Conservation (phyloP, 2,113 vertebrate genomes). For the Oryzias woworae region DNA sequence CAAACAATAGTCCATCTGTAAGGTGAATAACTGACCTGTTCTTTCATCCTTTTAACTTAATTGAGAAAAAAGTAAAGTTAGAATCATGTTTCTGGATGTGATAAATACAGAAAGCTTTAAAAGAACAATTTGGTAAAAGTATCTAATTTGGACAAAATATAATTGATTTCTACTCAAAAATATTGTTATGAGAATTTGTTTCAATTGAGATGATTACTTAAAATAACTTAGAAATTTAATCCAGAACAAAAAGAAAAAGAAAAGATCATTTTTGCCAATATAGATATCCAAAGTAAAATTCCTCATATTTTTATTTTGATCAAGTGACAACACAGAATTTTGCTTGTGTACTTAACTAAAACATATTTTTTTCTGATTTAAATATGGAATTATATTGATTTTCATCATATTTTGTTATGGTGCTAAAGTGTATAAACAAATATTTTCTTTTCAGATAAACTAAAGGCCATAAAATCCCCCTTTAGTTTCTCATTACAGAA, state of each 20-base stretch:
- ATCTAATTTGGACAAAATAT: not conserved
- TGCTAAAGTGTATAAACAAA: conserved; percentile 31
- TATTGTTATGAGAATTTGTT: no score
- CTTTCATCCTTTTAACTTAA: conserved; percentile 39
- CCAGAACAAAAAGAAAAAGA: conserved; percentile 1
- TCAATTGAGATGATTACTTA: not conserved
- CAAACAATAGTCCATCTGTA: conserved; percentile 78
- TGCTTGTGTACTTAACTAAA: not conserved
- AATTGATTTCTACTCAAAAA: no score
- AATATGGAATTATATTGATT: conserved; percentile 4
- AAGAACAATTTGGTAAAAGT: conserved; percentile 8
- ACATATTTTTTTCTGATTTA: not conserved
- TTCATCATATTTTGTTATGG: conserved; percentile 13
- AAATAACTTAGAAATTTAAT: not conserved
- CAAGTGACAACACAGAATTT: not conserved
- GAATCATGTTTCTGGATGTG: conserved; percentile 42
- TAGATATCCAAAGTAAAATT: not conserved
- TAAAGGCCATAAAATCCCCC: conserved; percentile 45
- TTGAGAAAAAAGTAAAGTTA: conserved; percentile 44
- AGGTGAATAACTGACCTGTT: conserved; percentile 69
- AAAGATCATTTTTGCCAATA: not conserved
- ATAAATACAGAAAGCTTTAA: conserved; percentile 32
- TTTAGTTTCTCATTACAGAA: conserved; percentile 36
- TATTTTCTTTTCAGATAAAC: conserved; percentile 15
- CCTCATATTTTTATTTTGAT: no score